Evolutionary conservation across 92 coral and sea anemone species (phyloP), one percentile per base, ranked within the genome.

Genomic region (Isaurus tuberculatus): DNA sequence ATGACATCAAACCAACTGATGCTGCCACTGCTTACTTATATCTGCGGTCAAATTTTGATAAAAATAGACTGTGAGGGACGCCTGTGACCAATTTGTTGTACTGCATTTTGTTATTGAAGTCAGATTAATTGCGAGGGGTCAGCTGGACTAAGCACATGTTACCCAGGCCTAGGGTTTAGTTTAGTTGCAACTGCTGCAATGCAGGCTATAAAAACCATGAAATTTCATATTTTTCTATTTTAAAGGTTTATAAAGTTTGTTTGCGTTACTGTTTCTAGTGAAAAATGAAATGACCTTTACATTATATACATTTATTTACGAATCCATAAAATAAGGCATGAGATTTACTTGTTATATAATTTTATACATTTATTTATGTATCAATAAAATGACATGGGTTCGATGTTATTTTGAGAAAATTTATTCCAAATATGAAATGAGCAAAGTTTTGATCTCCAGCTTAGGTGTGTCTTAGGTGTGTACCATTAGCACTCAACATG

Each of bases 11-110:
- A 34, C 44, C 84, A 46, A 84, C 57, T 29, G 64, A 83, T 34
- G 87, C 87, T 70, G 87, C 84, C 65, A 72, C 55, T 83, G 84
- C 83, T 57, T 83, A 83, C 27, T 72, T 73, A 57, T 83, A 83
- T 55, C 69, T 73, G 27, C 68, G 60, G 49, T 58, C 68, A 33
- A 74, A 84, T 84, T 72, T 83, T 57, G 81, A 83, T 83, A 43
- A 71, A 72, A 83, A 46, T 72, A 79, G 83, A 72, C 27, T 60
- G 48, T 79, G 26, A 79, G 29, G 37, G 70, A 28, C 37, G 29
- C 31, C 28, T 8, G 69, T 13, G 42, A 65, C 20, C 70, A 65
- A 65, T 65, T 14, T 65, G 70, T 65, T 65, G 70, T 1, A 2
- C 10, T 28, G 42, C 42, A 26, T 26, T 3, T 25, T 64, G 17